Evolutionary conservation across 2,888 invertebrate species (phyloP).

Genomic region (Sinohyriopsis cumingii): DNA sequence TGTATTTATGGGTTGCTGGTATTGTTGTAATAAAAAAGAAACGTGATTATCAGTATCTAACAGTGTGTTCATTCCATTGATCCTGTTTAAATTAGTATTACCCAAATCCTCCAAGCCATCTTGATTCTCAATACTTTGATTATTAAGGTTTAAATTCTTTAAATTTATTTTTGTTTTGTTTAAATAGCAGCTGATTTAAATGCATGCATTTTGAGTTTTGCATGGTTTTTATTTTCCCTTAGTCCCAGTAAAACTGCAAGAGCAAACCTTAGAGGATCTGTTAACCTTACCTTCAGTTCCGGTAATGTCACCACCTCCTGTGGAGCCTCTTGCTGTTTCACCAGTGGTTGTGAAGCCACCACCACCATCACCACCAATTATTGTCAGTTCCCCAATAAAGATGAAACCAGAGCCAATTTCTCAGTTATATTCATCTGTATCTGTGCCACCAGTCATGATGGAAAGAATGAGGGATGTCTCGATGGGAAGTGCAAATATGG

Average conservation of each 20-base stretch:
- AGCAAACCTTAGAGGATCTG: slow-evolving; percentile 20
- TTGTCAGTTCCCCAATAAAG: slow-evolving; percentile 46
- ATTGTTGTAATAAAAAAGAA: no score
- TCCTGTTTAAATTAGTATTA: no score
- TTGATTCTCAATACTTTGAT: background rate
- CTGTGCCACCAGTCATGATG: background rate
- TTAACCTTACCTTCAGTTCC: slow-evolving; percentile 4
- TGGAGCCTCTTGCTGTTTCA: slow-evolving; percentile 12
- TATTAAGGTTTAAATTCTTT: slow-evolving; percentile 7
- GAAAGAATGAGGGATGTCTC: slow-evolving; percentile 24
- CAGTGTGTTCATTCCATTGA: no score
- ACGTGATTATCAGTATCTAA: no score
- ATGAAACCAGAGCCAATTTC: slow-evolving; percentile 25
- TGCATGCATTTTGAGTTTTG: slow-evolving; percentile 8
- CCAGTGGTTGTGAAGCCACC: slow-evolving; percentile 22
- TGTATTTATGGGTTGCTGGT: no score
- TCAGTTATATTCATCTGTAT: slow-evolving; percentile 8
- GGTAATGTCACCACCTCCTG: slow-evolving; percentile 29
- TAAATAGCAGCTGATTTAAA: slow-evolving; percentile 10
- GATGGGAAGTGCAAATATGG: slow-evolving; percentile 24
- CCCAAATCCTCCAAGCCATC: no score
- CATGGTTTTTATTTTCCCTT: slow-evolving; percentile 11
- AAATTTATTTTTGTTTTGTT: slow-evolving; percentile 6
- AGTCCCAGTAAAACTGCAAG: slow-evolving; percentile 29
- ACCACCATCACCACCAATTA: slow-evolving; percentile 43